Evolutionary conservation across 2,888 invertebrate species (phyloP), one percentile per base, ranked within the genome.

Genomic region (Campopleginae sp.): DNA sequence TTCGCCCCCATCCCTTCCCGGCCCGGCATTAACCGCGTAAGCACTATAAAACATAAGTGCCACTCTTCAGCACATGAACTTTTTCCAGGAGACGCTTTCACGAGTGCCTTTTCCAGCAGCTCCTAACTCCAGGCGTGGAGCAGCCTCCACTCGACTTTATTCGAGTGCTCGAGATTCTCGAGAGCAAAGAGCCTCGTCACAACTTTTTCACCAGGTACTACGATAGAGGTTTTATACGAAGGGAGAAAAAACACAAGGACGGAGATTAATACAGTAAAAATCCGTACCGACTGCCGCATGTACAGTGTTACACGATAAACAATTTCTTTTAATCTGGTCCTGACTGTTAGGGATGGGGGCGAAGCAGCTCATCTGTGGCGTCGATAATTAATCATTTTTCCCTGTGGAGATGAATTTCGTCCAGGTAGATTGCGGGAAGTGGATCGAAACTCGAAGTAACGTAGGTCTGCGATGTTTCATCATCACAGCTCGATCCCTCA

Each of bases 1-100:
- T 87, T 88, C 86, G 87, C 87, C 86, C 86, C 87, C 80, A 72
- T 85, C 79, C 38, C 38, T n/a, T n/a, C 84, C 65, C 78, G 68
- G 65, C 58, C 72, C 76, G 58, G 46, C 19, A 66, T 33, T 27
- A 19, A 65, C 27, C 61, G 68, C 81, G 51, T 33, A 63, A 58
- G 75, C 58, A 84, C 65, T 17, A 48, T 65, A 14, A 63, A 54
- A 58, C 48, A 23, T 66, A 76, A 82, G 79, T 82, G 79, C 80
- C 46, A 68, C 68, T 44, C 77, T 68, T 48, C 27, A 10, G 68
- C 31, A 12, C 65, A 65, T 61, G 46, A 51, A 63, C 71, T 66
- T 66, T 68, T 61, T 31, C 46, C 19, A 31, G 33, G 17, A 63
- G 44, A 75, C 54, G n/a, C 63, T 70, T 54, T 44, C 44, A 10